Evolutionary conservation across 2,113 vertebrate species (phyloP).

Genomic region (Myiozetetes cayanensis): DNA sequence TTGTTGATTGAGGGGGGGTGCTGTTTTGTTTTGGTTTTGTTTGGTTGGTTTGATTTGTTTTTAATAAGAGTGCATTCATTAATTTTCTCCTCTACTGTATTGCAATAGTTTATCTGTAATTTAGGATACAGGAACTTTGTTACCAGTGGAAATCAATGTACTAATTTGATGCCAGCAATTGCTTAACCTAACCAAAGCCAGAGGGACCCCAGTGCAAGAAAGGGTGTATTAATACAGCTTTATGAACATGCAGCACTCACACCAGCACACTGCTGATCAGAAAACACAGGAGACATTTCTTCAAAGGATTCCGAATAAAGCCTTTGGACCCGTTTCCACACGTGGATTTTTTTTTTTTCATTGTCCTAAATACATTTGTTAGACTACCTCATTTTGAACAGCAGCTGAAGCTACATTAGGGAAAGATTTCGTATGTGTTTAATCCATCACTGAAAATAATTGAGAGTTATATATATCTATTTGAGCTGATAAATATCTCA

Average conservation of each 20-base stretch:
- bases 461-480: neutral
- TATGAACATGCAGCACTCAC: neutral
- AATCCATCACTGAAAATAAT: neutral
- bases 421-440: neutral
- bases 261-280: constrained; percentile 15
- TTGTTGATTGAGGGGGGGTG: neutral
- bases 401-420: neutral
- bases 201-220: neutral
- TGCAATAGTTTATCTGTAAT: neutral
- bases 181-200: neutral
- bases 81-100: neutral
- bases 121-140: neutral
- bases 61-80: neutral
- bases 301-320: constrained; percentile 48
- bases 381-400: neutral
- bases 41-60: neutral
- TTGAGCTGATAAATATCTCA: constrained; percentile 10
- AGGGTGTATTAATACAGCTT: neutral
- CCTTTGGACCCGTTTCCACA: constrained; percentile 27
- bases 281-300: constrained; percentile 39
- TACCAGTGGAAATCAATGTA: neutral
- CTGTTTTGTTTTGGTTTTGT: neutral
- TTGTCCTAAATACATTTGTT: constrained; percentile 61
- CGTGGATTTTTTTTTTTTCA: neutral
- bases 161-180: neutral